Conservation (phyloP, 2,113 vertebrate genomes). For the Todiramphus chloris region DNA sequence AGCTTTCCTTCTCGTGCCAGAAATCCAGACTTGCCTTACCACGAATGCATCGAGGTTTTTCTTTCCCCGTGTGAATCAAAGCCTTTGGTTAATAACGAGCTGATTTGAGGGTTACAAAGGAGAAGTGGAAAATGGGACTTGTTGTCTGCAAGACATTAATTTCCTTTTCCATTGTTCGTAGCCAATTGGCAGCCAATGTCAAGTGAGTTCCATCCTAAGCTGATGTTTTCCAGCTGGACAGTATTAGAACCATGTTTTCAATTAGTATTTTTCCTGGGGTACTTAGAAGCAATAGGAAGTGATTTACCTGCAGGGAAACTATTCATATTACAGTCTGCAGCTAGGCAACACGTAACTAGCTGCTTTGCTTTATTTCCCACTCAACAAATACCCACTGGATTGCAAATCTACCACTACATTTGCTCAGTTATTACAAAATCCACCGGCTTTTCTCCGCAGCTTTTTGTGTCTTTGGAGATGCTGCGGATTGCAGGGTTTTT, state of each 20-base stretch:
- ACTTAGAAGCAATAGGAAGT: constrained; percentile 38
- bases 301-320: constrained; percentile 48
- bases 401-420: not conserved
- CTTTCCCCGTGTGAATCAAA: constrained; percentile 5
- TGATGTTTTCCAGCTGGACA: constrained; percentile 54
- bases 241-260: constrained; percentile 50
- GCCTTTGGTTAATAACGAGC: not conserved
- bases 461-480: not conserved
- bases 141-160: constrained; percentile 42
- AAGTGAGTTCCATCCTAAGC: constrained; percentile 20
- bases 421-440: constrained; percentile 1
- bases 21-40: not conserved
- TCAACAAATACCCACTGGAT: not conserved
- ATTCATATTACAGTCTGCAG: constrained; percentile 13
- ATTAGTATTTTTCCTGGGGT: constrained; percentile 59
- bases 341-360: constrained; percentile 10
- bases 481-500: not conserved
- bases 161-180: constrained; percentile 28
- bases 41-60: not conserved
- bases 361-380: constrained; percentile 26
- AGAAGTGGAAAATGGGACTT: constrained; percentile 37
- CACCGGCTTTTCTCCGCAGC: not conserved
- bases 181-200: constrained; percentile 33
- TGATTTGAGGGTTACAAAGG: constrained; percentile 37
- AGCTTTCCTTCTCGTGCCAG: not conserved